phyloP scores from a whole-genome alignment of 2,888 invertebrate species.

The Rhyacophila evoluta region DNA sequence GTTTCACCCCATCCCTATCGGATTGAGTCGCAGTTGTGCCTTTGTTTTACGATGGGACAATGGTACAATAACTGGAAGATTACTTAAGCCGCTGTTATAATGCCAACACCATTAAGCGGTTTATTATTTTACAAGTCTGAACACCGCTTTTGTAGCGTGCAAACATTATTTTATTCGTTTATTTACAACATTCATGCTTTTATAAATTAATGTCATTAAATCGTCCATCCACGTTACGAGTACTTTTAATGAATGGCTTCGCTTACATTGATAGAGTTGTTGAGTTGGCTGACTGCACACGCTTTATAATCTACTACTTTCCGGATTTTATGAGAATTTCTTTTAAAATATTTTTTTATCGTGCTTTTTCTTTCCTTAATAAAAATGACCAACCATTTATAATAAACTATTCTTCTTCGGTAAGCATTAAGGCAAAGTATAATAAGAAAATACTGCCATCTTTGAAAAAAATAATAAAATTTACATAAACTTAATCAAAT shows the following conservation, averaged over 20 bases:
- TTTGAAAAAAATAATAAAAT: too few relatives aligned
- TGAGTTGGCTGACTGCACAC: neutral
- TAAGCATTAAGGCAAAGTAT: too few relatives aligned
- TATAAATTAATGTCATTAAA: constrained; percentile 25
- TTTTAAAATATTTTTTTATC: too few relatives aligned
- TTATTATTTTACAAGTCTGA: constrained; percentile 40
- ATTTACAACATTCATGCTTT: neutral
- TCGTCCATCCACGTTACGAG: neutral
- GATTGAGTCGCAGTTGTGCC: neutral
- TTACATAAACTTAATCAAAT: too few relatives aligned
- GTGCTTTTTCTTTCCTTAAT: too few relatives aligned
- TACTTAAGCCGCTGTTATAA: constrained; percentile 25
- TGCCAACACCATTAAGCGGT: constrained; percentile 25
- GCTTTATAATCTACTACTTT: too few relatives aligned
- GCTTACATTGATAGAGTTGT: neutral
- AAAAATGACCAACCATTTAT: too few relatives aligned
- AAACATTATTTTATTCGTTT: constrained; percentile 28
- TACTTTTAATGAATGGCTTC: neutral
- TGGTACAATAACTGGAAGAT: constrained; percentile 32
- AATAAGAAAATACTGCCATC: too few relatives aligned
- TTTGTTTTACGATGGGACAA: constrained; percentile 28
- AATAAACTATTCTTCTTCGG: too few relatives aligned
- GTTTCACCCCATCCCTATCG: neutral
- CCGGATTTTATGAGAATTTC: too few relatives aligned
- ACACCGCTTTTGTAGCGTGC: constrained; percentile 27